A percentile compares a stretch with the other conserved stretches of the same genome.
Conservation (phyloP, 2,797 vertebrate species). For the Merluccius polli region DNA sequence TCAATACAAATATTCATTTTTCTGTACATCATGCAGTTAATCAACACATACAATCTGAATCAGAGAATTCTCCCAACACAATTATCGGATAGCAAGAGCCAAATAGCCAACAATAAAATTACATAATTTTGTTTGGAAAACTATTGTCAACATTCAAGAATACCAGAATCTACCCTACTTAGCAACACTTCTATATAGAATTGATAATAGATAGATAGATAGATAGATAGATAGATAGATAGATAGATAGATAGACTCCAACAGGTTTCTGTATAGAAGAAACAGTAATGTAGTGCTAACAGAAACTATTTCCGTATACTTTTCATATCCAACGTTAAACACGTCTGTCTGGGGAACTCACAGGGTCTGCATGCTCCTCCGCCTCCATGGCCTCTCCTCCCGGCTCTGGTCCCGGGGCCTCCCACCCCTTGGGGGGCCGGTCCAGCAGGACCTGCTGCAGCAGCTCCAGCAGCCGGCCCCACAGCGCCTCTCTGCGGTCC, state of each 20-base stretch:
- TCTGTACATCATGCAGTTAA: neutral
- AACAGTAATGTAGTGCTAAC: neutral
- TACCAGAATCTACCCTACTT: too few species aligned
- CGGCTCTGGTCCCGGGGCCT: slow-evolving; percentile 21
- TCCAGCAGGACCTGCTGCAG: slow-evolving; percentile 72
- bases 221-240: too few species aligned
- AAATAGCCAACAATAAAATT: too few species aligned
- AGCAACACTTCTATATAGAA: too few species aligned
- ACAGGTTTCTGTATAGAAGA: too few species aligned
- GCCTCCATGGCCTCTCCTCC: slow-evolving; percentile 68
- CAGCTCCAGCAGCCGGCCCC: slow-evolving; percentile 75
- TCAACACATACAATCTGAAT: neutral
- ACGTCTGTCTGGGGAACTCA: slow-evolving; percentile 44
- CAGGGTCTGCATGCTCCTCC: slow-evolving; percentile 68
- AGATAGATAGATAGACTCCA: too few species aligned
- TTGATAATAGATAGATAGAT: too few species aligned
- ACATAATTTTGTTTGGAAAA: too few species aligned
- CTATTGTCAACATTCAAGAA: too few species aligned
- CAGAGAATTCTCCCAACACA: too few species aligned
- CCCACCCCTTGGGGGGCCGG: slow-evolving; percentile 80
- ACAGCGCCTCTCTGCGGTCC: slow-evolving; percentile 81
- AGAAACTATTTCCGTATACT: neutral
- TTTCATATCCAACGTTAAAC: too few species aligned
- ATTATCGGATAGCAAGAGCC: too few species aligned
- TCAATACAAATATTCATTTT: neutral